phyloP scores from a whole-genome alignment of 2,113 vertebrate genomes.

The Lepus americanus region DNA sequence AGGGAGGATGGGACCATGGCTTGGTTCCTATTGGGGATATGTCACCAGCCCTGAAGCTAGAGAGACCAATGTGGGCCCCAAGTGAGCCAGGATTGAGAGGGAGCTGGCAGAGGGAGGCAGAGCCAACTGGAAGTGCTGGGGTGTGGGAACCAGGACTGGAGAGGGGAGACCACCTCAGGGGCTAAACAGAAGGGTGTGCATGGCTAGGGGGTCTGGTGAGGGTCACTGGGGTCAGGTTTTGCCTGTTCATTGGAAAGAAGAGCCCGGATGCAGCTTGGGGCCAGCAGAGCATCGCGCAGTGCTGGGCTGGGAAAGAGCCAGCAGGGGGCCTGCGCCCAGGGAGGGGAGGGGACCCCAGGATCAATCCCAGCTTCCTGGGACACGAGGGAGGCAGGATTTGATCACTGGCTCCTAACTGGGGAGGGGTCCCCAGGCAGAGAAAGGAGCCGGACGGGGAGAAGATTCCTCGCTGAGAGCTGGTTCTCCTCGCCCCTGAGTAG shows the following conservation, averaged over 20 bases:
- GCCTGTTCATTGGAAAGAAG: neutral
- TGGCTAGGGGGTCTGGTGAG: fast-evolving
- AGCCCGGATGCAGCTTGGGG: neutral
- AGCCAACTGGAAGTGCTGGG: neutral
- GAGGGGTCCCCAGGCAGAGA: neutral
- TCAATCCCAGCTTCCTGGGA: no score
- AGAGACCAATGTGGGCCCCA: fast-evolving
- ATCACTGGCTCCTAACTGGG: fast-evolving
- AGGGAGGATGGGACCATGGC: neutral
- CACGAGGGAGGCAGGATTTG: neutral
- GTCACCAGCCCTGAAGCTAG: neutral
- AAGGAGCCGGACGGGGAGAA: neutral
- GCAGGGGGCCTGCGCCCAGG: fast-evolving
- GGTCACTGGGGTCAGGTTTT: neutral
- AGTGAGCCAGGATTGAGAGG: neutral
- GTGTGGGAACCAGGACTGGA: neutral
- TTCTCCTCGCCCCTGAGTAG: neutral
- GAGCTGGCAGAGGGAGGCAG: neutral
- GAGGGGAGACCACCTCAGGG: fast-evolving
- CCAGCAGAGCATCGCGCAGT: neutral
- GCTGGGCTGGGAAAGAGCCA: neutral
- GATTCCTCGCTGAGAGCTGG: neutral
- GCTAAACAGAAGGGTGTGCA: fast-evolving
- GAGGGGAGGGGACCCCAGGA: no score
- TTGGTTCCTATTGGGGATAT: fast-evolving